Evolutionary conservation across 2,888 invertebrate genomes (phyloP).

Genomic region (Caprella mutica): DNA sequence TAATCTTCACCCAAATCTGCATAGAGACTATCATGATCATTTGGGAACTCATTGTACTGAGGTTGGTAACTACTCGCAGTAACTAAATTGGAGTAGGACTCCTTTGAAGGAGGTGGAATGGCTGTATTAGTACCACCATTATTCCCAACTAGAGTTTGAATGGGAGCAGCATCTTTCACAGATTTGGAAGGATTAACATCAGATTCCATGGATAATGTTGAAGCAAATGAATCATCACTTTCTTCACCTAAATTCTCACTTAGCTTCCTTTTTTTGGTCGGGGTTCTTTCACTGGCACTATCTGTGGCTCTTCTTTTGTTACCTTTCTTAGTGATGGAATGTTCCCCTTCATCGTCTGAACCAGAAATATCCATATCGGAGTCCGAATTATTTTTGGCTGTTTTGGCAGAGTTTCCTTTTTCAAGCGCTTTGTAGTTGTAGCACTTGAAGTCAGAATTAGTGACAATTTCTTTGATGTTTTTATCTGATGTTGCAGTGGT

Average conservation of each 20-base stretch:
- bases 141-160: too few relatives aligned
- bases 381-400: constrained; percentile 20
- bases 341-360: constrained; percentile 21
- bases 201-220: neutral
- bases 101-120: too few relatives aligned
- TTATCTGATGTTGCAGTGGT: neutral
- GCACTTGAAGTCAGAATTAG: constrained; percentile 27
- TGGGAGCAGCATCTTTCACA: too few relatives aligned
- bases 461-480: constrained; percentile 19
- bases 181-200: constrained; percentile 5
- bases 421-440: constrained; percentile 30
- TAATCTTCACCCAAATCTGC: too few relatives aligned
- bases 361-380: constrained; percentile 34
- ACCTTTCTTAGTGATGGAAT: neutral
- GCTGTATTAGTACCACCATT: too few relatives aligned
- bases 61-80: too few relatives aligned
- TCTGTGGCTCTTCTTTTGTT: neutral
- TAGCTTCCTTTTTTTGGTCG: neutral
- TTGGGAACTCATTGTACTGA: too few relatives aligned
- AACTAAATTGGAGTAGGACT: too few relatives aligned
- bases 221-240: neutral
- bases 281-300: neutral
- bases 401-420: constrained; percentile 5
- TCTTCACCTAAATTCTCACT: neutral
- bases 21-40: too few relatives aligned